Conservation (phyloP, 1,140 invertebrate genomes). For the Meloidogyne exigua region DNA sequence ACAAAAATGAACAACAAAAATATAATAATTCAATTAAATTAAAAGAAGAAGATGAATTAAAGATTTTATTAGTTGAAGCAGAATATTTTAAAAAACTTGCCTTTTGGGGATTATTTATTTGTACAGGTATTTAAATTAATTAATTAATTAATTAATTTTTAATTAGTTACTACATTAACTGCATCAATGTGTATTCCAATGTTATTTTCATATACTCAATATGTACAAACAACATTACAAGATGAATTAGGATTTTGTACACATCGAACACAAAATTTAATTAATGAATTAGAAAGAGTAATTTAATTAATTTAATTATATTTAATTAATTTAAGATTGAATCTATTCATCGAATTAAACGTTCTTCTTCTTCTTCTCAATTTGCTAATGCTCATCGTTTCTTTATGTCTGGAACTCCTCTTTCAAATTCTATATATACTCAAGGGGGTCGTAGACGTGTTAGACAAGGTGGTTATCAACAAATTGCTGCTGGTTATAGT, state of each 20-base stretch:
- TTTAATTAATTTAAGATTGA: slow-evolving; percentile 15
- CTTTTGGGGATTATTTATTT: slow-evolving; percentile 46
- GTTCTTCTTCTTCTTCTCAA: background rate
- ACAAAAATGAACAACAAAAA: background rate
- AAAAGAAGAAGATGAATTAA: slow-evolving; percentile 26
- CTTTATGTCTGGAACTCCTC: slow-evolving; percentile 10
- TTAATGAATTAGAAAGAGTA: slow-evolving; percentile 33
- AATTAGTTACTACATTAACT: slow-evolving; percentile 54
- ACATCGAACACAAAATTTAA: slow-evolving; percentile 44
- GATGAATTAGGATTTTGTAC: slow-evolving; percentile 54
- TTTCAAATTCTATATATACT: slow-evolving; percentile 4
- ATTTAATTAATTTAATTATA: background rate
- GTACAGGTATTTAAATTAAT: slow-evolving; percentile 22
- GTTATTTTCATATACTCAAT: slow-evolving; percentile 56
- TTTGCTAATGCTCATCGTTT: slow-evolving; percentile 14
- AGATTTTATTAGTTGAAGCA: slow-evolving; percentile 31
- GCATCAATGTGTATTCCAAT: slow-evolving; percentile 52
- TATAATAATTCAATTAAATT: background rate
- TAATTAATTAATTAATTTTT: background rate
- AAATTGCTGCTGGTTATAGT: slow-evolving; percentile 10
- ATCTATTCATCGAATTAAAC: slow-evolving; percentile 9
- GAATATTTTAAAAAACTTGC: slow-evolving; percentile 38
- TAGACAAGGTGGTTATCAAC: slow-evolving; percentile 20
- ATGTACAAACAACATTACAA: slow-evolving; percentile 51
- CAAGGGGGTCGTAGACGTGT: slow-evolving; percentile 6